Evolutionary conservation across 2,113 vertebrate species (phyloP).

Genomic region (Trematocara macrostoma): DNA sequence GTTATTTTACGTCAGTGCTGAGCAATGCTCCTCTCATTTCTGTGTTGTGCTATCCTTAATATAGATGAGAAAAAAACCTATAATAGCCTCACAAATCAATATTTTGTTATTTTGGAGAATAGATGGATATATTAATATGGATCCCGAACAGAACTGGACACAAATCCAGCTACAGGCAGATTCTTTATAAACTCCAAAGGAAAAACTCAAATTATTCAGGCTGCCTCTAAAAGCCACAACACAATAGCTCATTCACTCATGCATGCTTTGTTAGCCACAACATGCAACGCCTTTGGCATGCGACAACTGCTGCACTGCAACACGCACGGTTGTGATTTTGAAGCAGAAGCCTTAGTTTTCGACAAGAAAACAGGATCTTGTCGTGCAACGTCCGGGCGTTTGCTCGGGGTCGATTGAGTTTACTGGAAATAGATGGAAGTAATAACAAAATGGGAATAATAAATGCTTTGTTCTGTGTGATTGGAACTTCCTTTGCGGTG

Average conservation of each 20-base stretch:
- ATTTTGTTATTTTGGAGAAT: not conserved
- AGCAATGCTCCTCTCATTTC: not conserved
- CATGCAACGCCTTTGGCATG: conserved; percentile 35
- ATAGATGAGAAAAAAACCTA: not conserved
- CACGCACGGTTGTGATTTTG: not conserved
- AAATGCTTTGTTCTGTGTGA: not conserved
- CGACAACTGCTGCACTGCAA: not conserved
- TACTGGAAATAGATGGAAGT: not conserved
- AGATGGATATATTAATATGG: not conserved
- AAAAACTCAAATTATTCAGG: not conserved
- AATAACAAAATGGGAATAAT: not conserved
- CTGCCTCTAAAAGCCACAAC: conserved; percentile 17
- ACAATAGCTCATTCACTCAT: conserved; percentile 24
- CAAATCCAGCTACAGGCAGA: not conserved
- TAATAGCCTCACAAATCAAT: not conserved
- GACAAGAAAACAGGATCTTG: not conserved
- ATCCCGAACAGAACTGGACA: not conserved
- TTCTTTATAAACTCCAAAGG: not conserved
- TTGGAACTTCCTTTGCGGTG: not conserved
- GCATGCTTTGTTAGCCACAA: conserved; percentile 5
- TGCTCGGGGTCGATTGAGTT: not conserved
- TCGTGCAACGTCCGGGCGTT: not conserved
- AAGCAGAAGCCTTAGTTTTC: not conserved
- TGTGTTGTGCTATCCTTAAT: not conserved
- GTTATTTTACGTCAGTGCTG: not conserved